Conservation (phyloP, 2,113 vertebrate genomes). For the Ailuropoda melanoleuca region DNA sequence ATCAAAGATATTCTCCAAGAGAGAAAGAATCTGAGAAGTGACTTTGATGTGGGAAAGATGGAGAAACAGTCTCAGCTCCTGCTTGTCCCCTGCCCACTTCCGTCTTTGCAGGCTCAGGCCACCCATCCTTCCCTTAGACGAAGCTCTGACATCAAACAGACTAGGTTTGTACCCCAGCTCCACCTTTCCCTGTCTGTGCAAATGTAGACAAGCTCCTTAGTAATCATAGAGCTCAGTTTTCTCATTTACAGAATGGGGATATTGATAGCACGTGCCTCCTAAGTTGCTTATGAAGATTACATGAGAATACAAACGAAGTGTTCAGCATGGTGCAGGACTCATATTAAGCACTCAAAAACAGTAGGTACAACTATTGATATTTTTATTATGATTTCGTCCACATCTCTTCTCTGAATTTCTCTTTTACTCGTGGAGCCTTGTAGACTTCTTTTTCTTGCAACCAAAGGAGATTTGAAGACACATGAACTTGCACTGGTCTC, state of each 20-base stretch:
- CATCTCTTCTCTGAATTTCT: background rate
- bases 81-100: background rate
- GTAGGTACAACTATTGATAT: background rate
- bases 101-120: background rate
- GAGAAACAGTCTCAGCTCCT: background rate
- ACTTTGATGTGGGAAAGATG: background rate
- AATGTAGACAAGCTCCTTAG: background rate
- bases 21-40: background rate
- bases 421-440: background rate
- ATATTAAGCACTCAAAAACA: background rate
- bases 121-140: background rate
- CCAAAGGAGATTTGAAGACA: background rate
- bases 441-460: background rate
- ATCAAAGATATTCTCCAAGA: background rate
- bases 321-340: background rate
- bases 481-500: background rate
- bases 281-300: conserved; percentile 2
- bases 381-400: background rate
- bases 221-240: background rate
- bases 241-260: background rate
- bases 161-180: background rate
- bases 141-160: background rate
- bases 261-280: background rate
- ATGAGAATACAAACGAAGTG: background rate
- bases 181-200: background rate